Conservation (phyloP, 2,113 vertebrate species). For the Seriola quinqueradiata region DNA sequence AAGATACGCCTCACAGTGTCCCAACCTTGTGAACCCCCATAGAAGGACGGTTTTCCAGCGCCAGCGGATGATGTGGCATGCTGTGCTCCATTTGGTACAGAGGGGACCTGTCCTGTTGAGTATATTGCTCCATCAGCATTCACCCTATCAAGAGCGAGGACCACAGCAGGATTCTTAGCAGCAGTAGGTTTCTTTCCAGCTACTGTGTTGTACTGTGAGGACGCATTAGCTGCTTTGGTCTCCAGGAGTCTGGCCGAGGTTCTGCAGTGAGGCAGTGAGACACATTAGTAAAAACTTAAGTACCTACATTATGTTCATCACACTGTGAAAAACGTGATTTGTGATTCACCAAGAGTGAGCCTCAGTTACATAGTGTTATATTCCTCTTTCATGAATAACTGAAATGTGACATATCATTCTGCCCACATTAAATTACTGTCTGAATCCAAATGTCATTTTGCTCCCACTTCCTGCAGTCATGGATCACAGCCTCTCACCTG, state of each 20-base stretch:
- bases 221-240: conserved; percentile 70
- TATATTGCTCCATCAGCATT: conserved; percentile 71
- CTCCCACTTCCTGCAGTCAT: conserved; percentile 25
- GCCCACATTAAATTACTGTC: conserved; percentile 31
- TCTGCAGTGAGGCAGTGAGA: conserved; percentile 68
- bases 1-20: conserved; percentile 81
- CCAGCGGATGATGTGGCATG: conserved; percentile 68
- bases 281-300: background rate
- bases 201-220: conserved; percentile 59
- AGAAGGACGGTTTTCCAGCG: conserved; percentile 61
- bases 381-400: conserved; percentile 4
- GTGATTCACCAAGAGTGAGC: background rate
- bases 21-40: conserved; percentile 80
- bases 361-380: background rate
- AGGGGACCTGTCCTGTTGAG: conserved; percentile 70
- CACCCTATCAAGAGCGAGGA: conserved; percentile 80
- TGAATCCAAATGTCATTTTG: conserved; percentile 42
- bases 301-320: background rate
- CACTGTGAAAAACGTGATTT: conserved; percentile 5
- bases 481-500: conserved; percentile 84
- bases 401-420: background rate
- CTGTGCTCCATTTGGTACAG: conserved; percentile 75
- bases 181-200: conserved; percentile 75
- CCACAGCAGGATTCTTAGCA: conserved; percentile 77
- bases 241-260: conserved; percentile 85